Conservation (phyloP, 2,888 invertebrate genomes). For the Phaedon cochleariae region DNA sequence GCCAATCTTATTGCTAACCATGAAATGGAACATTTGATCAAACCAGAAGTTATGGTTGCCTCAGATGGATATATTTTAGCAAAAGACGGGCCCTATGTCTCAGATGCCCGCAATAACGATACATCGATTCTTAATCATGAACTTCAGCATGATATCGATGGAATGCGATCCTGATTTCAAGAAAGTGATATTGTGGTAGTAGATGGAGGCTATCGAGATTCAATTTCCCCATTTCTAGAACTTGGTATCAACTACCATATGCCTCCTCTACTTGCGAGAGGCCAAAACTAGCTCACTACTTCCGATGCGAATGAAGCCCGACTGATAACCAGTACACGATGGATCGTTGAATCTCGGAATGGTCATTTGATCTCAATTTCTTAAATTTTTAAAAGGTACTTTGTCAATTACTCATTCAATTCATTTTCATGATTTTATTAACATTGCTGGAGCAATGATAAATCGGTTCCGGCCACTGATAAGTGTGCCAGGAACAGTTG, state of each 20-base stretch:
- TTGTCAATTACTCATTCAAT: not conserved
- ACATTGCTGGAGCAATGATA: too few species aligned
- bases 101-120: conserved; percentile 3
- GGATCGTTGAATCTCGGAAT: not conserved
- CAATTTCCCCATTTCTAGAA: not conserved
- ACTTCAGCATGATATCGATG: not conserved
- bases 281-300: conserved; percentile 10
- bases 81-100: not conserved
- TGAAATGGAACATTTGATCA: not conserved
- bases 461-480: conserved; percentile 2
- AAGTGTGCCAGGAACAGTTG: conserved; percentile 12
- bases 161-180: conserved; percentile 2
- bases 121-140: not conserved
- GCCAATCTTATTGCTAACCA: not conserved
- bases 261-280: not conserved
- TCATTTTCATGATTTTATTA: conserved; percentile 2
- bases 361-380: not conserved
- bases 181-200: conserved; percentile 6
- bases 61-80: conserved; percentile 1
- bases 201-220: conserved; percentile 3
- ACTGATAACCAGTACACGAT: conserved; percentile 8
- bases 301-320: conserved; percentile 7
- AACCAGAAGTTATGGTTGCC: not conserved
- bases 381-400: not conserved
- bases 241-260: conserved; percentile 8